These are phyloP conservation scores for Neodiprion lecontei DNA, from an alignment of 1,140 invertebrate genomes.

Conservation along the genomic window DNA sequence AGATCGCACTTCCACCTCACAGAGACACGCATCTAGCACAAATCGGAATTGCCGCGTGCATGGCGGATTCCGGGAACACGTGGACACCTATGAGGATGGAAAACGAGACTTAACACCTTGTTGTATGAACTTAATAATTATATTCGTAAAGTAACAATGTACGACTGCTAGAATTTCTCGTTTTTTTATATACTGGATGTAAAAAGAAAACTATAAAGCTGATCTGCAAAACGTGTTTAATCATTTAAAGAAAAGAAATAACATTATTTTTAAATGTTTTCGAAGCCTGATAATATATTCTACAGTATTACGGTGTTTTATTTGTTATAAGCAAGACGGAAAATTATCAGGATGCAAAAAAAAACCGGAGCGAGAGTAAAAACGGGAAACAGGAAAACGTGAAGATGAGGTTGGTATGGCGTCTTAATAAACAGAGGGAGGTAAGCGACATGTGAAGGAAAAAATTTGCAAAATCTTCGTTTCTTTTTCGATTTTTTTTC, in stretches of 20 bases:
- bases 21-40: slow-evolving; percentile 68
- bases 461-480: slow-evolving; percentile 19
- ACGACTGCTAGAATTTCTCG: no score
- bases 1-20: slow-evolving; percentile 65
- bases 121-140: neutral
- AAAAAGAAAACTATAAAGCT: neutral
- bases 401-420: neutral
- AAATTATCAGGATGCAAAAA: no score
- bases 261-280: no score
- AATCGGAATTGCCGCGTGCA: slow-evolving; percentile 66
- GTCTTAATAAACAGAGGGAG: neutral
- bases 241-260: neutral
- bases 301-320: no score
- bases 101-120: neutral
- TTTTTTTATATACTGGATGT: neutral
- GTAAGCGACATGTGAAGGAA: neutral
- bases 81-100: slow-evolving; percentile 29
- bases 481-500: slow-evolving; percentile 54
- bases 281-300: no score
- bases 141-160: neutral
- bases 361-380: no score
- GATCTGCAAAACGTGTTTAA: neutral
- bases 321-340: no score
- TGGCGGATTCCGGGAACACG: slow-evolving; percentile 55
- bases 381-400: neutral